A percentile compares a stretch with the other conserved stretches of the same genome.
Evolutionary conservation across 2,888 invertebrate species (phyloP).

Genomic region (Aspidiotus destructor): DNA sequence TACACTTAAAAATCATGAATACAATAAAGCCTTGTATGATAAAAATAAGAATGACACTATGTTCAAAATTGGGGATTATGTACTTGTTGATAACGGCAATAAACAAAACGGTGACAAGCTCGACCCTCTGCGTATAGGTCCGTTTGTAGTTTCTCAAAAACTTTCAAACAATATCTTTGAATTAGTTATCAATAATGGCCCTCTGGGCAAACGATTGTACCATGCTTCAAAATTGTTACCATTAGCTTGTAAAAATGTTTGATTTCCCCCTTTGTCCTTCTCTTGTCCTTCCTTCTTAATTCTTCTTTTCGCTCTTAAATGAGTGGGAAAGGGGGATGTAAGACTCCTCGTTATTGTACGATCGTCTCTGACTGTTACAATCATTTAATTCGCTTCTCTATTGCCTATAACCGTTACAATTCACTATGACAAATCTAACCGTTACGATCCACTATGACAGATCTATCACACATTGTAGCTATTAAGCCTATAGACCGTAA

Average conservation of each 20-base stretch:
- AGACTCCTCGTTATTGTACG: no score
- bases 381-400: no score
- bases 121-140: not conserved
- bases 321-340: no score
- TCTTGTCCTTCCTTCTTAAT: not conserved
- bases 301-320: not conserved
- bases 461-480: no score
- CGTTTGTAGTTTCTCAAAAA: not conserved
- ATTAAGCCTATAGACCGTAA: no score
- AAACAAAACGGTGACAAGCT: not conserved
- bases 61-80: not conserved
- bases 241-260: not conserved
- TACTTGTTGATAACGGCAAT: conserved; percentile 1
- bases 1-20: not conserved
- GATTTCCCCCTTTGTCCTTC: not conserved
- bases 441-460: no score
- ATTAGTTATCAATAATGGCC: not conserved
- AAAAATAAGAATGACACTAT: not conserved
- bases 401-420: no score
- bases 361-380: no score
- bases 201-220: not conserved
- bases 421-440: no score
- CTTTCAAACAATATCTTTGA: conserved; percentile 7
- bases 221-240: conserved; percentile 3
- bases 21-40: not conserved